phyloP scores from a whole-genome alignment of 1,140 invertebrate species.

The Ips nitidus region DNA sequence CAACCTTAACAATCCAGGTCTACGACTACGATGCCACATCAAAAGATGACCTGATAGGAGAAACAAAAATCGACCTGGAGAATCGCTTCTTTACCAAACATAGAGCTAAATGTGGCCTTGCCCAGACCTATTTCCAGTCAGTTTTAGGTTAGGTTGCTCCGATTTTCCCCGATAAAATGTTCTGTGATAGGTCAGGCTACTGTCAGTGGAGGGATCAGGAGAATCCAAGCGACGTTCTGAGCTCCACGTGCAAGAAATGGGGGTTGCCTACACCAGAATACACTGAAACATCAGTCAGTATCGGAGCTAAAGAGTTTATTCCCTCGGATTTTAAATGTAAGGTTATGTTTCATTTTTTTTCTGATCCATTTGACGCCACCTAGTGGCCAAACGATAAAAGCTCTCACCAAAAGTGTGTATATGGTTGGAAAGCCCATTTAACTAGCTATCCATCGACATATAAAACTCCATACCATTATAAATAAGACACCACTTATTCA shows the following conservation, averaged over 20 bases:
- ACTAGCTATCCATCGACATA: no score
- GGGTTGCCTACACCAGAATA: slow-evolving; percentile 60
- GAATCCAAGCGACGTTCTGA: slow-evolving; percentile 73
- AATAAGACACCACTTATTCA: background rate
- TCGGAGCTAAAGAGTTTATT: slow-evolving; percentile 49
- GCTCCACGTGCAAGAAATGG: slow-evolving; percentile 68
- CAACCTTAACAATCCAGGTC: slow-evolving; percentile 70
- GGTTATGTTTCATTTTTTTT: background rate
- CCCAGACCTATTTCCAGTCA: slow-evolving; percentile 68
- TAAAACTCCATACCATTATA: no score
- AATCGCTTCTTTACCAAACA: slow-evolving; percentile 81
- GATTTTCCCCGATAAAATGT: slow-evolving; percentile 13
- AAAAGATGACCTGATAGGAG: slow-evolving; percentile 80
- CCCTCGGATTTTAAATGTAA: slow-evolving; percentile 29
- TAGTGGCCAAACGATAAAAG: no score
- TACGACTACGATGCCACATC: slow-evolving; percentile 74
- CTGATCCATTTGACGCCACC: no score
- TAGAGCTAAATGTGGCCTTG: slow-evolving; percentile 74
- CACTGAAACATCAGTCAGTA: slow-evolving; percentile 53
- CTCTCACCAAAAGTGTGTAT: no score
- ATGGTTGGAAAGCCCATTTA: no score
- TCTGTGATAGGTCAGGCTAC: slow-evolving; percentile 60
- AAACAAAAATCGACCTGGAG: slow-evolving; percentile 84
- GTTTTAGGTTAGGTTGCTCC: slow-evolving; percentile 23
- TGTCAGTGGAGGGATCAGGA: slow-evolving; percentile 77